Conservation (phyloP, 2,797 vertebrate genomes). For the Enoplosus armatus region DNA sequence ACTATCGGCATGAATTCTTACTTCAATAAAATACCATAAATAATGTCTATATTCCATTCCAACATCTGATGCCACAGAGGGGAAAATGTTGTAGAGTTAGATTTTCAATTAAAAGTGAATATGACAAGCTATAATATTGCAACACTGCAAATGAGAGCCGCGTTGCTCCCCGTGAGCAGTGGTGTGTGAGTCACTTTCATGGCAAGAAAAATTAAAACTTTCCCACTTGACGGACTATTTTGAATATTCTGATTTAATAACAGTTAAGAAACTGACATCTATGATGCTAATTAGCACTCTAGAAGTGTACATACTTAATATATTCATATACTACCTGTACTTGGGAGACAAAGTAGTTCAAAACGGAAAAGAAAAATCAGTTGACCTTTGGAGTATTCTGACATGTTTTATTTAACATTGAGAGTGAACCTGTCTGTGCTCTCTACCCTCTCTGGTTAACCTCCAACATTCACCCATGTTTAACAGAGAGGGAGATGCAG, state of each 20-base stretch:
- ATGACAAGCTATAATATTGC: background rate
- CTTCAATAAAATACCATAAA: no score
- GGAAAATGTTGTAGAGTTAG: no score
- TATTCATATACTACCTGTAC: background rate
- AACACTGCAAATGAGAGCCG: no score
- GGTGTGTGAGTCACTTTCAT: no score
- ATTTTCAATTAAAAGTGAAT: background rate
- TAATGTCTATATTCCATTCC: no score
- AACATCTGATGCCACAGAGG: no score
- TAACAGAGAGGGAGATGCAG: constrained; percentile 23
- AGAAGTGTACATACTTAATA: background rate
- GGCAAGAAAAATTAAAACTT: no score
- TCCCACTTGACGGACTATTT: no score
- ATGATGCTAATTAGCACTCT: background rate
- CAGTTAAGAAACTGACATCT: no score
- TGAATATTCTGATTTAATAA: no score
- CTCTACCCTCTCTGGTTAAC: constrained; percentile 8
- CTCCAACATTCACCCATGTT: background rate
- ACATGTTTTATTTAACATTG: constrained; percentile 16
- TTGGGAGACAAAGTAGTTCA: constrained; percentile 1
- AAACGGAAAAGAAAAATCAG: background rate
- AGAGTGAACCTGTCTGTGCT: background rate
- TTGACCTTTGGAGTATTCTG: background rate
- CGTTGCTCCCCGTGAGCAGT: no score
- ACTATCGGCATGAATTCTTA: background rate